A percentile compares a stretch with the other conserved stretches of the same genome.
phyloP scores from a whole-genome alignment of 2,797 vertebrate genomes.

The Mus caroli region DNA sequence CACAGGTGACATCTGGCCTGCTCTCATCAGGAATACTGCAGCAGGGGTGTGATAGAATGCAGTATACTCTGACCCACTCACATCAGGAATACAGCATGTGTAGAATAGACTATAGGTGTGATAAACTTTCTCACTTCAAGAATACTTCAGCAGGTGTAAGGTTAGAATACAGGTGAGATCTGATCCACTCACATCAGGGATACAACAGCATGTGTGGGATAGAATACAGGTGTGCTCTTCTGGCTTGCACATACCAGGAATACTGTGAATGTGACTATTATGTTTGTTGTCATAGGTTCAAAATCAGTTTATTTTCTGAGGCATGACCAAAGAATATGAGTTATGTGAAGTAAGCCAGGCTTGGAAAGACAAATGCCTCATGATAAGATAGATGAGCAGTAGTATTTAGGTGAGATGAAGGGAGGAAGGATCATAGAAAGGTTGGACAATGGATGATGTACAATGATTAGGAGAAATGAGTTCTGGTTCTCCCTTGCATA shows the following conservation, averaged over 20 bases:
- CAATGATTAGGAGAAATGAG: background rate
- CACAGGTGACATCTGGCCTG: too few relatives aligned
- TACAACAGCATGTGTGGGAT: background rate
- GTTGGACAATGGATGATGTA: background rate
- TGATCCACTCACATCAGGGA: background rate
- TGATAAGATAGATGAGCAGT: background rate
- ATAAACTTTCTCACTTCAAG: background rate
- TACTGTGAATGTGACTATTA: background rate
- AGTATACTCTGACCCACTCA: rapidly evolving
- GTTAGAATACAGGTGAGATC: background rate
- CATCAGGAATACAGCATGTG: background rate
- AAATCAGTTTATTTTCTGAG: background rate
- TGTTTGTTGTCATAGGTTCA: background rate
- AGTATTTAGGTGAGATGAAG: background rate
- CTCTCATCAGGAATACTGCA: rapidly evolving
- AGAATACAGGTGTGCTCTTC: rapidly evolving
- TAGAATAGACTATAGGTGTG: background rate
- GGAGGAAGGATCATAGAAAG: background rate
- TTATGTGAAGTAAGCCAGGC: background rate
- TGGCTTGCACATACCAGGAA: background rate
- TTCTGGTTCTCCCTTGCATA: background rate
- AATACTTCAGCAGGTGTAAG: rapidly evolving
- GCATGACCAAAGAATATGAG: slow-evolving; percentile 47
- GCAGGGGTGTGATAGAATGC: background rate
- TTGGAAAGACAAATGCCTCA: background rate